Evolutionary conservation across 2,888 invertebrate species (phyloP).

Genomic region (Neoitamus cyanurus): DNA sequence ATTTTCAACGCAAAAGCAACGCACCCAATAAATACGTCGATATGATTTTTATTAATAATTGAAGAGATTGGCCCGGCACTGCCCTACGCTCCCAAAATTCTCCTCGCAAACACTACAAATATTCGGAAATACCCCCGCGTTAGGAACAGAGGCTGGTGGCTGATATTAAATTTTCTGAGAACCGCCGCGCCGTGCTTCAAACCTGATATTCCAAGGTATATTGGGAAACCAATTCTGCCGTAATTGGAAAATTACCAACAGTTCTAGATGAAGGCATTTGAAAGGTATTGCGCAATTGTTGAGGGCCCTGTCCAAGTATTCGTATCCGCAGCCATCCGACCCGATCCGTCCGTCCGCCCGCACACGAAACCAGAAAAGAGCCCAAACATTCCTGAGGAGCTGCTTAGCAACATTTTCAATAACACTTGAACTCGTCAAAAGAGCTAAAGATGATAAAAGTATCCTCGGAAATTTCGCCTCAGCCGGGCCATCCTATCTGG

Average conservation of each 20-base stretch:
- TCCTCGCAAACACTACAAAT: neutral
- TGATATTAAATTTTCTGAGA: neutral
- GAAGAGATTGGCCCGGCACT: no score
- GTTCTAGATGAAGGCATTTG: neutral
- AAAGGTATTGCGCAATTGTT: neutral
- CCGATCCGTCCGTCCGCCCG: neutral
- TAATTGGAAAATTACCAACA: neutral
- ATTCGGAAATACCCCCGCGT: neutral
- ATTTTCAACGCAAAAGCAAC: no score
- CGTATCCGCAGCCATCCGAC: neutral
- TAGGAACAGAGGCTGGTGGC: neutral
- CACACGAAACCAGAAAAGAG: neutral
- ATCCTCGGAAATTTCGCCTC: conserved; percentile 7
- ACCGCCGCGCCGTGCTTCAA: neutral
- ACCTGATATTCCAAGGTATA: neutral
- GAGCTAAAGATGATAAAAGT: conserved; percentile 24
- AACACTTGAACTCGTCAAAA: conserved; percentile 19
- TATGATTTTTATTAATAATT: no score
- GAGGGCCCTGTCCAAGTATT: neutral
- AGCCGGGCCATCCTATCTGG: neutral
- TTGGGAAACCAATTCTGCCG: neutral
- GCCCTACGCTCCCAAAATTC: neutral
- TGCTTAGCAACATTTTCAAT: conserved; percentile 22
- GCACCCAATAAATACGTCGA: no score
- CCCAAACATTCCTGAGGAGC: neutral